A percentile compares a stretch with the other conserved stretches of the same genome.
Conservation (phyloP, 30 jellyfish, hydroid and myxozoan species). For the Haliclystus octoradiatus region DNA sequence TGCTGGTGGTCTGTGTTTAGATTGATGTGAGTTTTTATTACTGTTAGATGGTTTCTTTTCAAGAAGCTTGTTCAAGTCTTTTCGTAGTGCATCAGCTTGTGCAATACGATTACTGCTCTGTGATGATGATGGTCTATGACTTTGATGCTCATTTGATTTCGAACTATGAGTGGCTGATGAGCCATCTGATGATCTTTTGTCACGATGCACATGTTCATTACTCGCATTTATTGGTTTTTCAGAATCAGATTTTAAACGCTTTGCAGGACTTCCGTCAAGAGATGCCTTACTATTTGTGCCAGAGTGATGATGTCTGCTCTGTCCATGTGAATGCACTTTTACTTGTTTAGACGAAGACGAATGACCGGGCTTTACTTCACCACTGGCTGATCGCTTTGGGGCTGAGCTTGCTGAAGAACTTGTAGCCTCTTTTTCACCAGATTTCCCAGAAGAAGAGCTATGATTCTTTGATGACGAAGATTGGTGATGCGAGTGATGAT, state of each 20-base stretch:
- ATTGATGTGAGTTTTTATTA: background rate
- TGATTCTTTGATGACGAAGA: background rate
- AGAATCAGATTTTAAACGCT: slow-evolving; percentile 34
- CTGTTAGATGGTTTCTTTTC: background rate
- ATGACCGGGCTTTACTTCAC: slow-evolving; percentile 9
- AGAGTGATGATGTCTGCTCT: slow-evolving; percentile 31
- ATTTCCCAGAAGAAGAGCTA: slow-evolving; percentile 7
- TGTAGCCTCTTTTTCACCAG: slow-evolving; percentile 3
- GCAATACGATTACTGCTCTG: background rate
- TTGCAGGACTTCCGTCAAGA: slow-evolving; percentile 50
- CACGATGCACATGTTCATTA: background rate
- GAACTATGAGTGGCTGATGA: background rate
- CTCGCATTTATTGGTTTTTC: background rate
- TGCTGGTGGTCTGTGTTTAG: background rate
- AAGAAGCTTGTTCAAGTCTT: background rate
- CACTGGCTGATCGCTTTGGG: slow-evolving; percentile 9
- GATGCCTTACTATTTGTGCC: slow-evolving; percentile 23
- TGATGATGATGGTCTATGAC: background rate
- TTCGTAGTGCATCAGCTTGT: background rate
- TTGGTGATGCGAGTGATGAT: slow-evolving; percentile 1
- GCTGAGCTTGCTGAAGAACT: slow-evolving; percentile 14
- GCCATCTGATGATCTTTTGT: background rate
- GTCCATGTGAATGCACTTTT: slow-evolving; percentile 22
- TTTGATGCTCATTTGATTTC: background rate
- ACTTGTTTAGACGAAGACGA: slow-evolving; percentile 32